Percentiles rank a stretch among this genome's conserved stretches.
Evolutionary conservation across 2,113 vertebrate genomes (phyloP).

Genomic region (Oostethus manadensis): DNA sequence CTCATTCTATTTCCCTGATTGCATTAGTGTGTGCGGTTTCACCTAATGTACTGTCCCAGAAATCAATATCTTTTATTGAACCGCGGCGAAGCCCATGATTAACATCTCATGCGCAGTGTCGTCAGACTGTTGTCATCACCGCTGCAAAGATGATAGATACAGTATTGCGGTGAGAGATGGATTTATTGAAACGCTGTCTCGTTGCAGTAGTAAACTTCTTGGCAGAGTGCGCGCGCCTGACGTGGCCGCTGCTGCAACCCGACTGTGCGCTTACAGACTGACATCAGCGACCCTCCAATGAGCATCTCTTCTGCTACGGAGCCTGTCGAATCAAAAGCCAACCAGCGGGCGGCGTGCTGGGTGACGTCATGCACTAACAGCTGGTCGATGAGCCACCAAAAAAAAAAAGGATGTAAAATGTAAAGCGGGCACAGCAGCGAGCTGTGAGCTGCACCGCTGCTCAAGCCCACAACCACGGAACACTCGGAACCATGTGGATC

Average conservation of each 20-base stretch:
- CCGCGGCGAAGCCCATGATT: not conserved
- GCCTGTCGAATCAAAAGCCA: slow-evolving; percentile 64
- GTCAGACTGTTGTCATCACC: not conserved
- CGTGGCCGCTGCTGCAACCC: slow-evolving; percentile 56
- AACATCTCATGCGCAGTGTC: not conserved
- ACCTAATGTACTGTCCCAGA: not conserved
- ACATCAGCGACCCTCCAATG: slow-evolving; percentile 60
- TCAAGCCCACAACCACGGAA: slow-evolving; percentile 60
- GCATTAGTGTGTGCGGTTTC: not conserved
- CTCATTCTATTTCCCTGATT: not conserved
- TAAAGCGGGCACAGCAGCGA: slow-evolving; percentile 64
- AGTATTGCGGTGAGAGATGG: too few relatives aligned
- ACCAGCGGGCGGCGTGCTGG: slow-evolving; percentile 58
- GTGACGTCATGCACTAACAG: slow-evolving; percentile 79
- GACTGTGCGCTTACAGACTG: slow-evolving; percentile 50
- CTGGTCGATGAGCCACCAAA: slow-evolving; percentile 72
- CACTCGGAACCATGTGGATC: slow-evolving; percentile 67
- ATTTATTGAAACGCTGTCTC: too few relatives aligned
- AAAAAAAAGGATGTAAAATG: slow-evolving; percentile 66
- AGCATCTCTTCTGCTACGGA: slow-evolving; percentile 26
- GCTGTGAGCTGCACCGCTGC: slow-evolving; percentile 67
- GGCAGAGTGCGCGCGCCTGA: slow-evolving; percentile 29
- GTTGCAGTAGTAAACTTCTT: too few relatives aligned
- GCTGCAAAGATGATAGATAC: not conserved
- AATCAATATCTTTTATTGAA: not conserved